Conservation (phyloP, 2,888 invertebrate species). For the Sminthurinus aureus region DNA sequence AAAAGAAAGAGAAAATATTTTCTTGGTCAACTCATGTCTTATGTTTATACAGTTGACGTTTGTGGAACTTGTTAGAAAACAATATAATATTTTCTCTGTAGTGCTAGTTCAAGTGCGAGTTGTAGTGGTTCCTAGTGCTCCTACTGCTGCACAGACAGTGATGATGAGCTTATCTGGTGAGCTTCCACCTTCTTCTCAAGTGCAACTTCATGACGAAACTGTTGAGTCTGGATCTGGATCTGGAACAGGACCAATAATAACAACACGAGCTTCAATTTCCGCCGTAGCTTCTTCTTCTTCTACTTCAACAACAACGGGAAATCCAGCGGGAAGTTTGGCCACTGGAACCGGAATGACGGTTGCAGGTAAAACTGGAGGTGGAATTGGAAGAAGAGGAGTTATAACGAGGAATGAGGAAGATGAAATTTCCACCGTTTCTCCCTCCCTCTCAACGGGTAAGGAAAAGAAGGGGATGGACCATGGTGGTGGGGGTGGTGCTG, state of each 20-base stretch:
- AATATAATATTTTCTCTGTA: neutral
- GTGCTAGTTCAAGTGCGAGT: neutral
- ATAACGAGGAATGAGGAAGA: conserved; percentile 28
- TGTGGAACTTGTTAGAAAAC: neutral
- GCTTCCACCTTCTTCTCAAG: conserved; percentile 27
- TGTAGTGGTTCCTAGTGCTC: neutral
- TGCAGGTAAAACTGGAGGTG: neutral
- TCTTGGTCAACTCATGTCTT: neutral
- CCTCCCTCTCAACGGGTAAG: neutral
- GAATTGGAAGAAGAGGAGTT: neutral
- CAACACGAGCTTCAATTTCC: neutral
- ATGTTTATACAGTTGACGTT: neutral
- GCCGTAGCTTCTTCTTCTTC: neutral
- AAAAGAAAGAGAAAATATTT: neutral
- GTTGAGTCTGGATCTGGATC: conserved; percentile 16
- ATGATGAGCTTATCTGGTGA: conserved; percentile 35
- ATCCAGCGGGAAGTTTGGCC: neutral
- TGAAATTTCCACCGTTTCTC: conserved; percentile 33
- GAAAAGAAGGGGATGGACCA: neutral
- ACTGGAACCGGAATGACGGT: neutral
- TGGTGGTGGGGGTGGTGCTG: conserved; percentile 24
- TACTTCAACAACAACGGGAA: neutral
- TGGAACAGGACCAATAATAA: neutral
- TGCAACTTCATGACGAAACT: conserved; percentile 32
- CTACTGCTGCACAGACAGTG: neutral